phyloP scores from a whole-genome alignment of 2,113 vertebrate genomes.

The Phainopepla nitens region DNA sequence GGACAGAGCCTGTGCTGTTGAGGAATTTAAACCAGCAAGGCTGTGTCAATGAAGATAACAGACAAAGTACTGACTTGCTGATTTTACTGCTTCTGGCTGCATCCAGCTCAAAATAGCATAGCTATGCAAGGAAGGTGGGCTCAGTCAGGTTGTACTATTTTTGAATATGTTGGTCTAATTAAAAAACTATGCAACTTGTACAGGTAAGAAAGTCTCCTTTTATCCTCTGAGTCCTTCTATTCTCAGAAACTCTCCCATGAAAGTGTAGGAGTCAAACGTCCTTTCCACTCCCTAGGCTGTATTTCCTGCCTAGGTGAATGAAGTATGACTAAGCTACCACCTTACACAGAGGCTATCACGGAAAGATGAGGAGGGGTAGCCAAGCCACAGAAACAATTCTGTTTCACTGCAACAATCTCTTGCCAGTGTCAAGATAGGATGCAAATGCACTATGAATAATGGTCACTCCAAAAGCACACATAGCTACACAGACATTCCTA shows the following conservation, averaged over 20 bases:
- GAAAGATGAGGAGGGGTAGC: not conserved
- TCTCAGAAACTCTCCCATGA: not conserved
- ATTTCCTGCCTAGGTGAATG: not conserved
- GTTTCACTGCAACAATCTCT: not conserved
- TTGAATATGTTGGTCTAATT: not conserved
- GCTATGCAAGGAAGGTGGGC: not conserved
- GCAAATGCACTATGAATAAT: conserved; percentile 30
- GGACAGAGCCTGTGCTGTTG: not conserved
- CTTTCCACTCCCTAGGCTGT: not conserved
- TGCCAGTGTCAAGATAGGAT: conserved; percentile 18
- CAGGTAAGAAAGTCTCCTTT: not conserved
- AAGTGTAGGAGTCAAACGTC: not conserved
- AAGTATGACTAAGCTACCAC: not conserved
- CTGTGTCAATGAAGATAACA: not conserved
- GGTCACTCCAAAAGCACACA: not conserved
- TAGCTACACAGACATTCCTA: not conserved
- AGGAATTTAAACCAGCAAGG: not conserved
- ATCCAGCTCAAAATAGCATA: not conserved
- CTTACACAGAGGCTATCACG: not conserved
- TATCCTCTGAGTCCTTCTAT: not conserved
- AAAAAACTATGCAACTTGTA: not conserved
- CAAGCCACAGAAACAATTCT: not conserved
- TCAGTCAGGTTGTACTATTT: not conserved
- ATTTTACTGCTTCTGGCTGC: not conserved
- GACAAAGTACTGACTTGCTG: not conserved